phyloP scores from a whole-genome alignment of 2,113 vertebrate species.

The Mormyrus iriodes region DNA sequence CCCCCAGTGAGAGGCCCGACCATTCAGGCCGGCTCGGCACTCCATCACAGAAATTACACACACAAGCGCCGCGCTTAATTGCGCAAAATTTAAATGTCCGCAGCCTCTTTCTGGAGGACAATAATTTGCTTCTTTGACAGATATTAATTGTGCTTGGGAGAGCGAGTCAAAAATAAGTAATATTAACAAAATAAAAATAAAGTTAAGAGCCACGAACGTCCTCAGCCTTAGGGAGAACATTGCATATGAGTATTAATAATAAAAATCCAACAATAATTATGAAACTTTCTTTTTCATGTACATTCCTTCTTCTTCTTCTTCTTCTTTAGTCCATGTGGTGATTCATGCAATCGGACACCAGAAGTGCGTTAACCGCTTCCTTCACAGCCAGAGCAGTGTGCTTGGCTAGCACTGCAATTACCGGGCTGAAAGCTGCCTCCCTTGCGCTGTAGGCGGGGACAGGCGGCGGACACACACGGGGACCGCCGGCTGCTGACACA shows the following conservation, averaged over 20 bases:
- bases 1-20: conserved; percentile 2
- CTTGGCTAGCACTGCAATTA: conserved; percentile 36
- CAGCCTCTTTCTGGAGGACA: conserved; percentile 40
- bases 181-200: conserved; percentile 39
- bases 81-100: conserved; percentile 40
- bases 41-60: conserved; percentile 13
- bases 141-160: conserved; percentile 49
- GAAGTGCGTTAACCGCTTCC: conserved; percentile 33
- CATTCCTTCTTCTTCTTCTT: too few relatives aligned
- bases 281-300: background rate
- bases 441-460: conserved; percentile 18
- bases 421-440: background rate
- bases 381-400: conserved; percentile 32
- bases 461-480: conserved; percentile 28
- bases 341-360: conserved; percentile 8
- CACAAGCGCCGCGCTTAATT: conserved; percentile 39
- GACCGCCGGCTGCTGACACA: conserved; percentile 27
- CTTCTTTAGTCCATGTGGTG: too few relatives aligned
- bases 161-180: conserved; percentile 27
- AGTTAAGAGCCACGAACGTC: conserved; percentile 30
- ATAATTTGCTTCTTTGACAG: conserved; percentile 49
- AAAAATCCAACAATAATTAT: conserved; percentile 14
- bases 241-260: conserved; percentile 27
- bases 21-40: background rate
- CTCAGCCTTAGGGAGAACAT: conserved; percentile 29